These are phyloP conservation scores for Caranx ignobilis DNA, from an alignment of 2,113 vertebrate genomes.

Conservation along the genomic window DNA sequence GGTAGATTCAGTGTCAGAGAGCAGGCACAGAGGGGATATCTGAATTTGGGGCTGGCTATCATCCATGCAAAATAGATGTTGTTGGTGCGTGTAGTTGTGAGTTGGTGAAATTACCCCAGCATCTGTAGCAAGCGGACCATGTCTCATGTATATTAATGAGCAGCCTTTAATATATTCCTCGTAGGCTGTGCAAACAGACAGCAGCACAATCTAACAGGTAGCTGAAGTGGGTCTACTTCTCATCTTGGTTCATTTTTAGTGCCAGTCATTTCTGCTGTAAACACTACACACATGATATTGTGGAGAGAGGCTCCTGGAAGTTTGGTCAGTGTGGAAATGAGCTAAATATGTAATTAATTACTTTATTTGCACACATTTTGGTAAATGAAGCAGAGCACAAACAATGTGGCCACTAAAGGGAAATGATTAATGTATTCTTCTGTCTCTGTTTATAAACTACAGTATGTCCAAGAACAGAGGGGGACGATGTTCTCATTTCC, in stretches of 20 bases:
- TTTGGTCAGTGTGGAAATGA: conserved; percentile 15
- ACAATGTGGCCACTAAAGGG: conserved; percentile 41
- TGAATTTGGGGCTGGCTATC: conserved; percentile 71
- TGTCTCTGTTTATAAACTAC: conserved; percentile 45
- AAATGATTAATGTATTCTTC: conserved; percentile 62
- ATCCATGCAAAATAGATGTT: conserved; percentile 78
- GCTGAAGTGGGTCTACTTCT: conserved; percentile 53
- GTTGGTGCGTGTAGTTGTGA: conserved; percentile 76
- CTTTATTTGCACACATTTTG: conserved; percentile 42
- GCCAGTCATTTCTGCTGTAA: conserved; percentile 36
- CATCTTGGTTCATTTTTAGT: conserved; percentile 41
- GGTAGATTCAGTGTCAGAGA: conserved; percentile 54
- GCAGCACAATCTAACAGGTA: conserved; percentile 73
- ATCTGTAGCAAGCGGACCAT: conserved; percentile 80
- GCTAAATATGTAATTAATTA: conserved; percentile 42
- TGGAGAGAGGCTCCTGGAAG: conserved; percentile 2
- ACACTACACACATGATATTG: background rate
- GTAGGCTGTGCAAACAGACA: conserved; percentile 72
- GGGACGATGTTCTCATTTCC: conserved; percentile 44
- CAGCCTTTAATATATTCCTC: conserved; percentile 76
- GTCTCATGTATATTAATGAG: conserved; percentile 83
- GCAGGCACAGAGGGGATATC: conserved; percentile 65
- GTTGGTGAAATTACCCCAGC: conserved; percentile 77
- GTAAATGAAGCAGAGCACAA: conserved; percentile 45
- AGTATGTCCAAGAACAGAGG: conserved; percentile 38